Evolutionary conservation across 2,888 invertebrate species (phyloP), one percentile per base, ranked within the genome.

Genomic region (Troides aeacus): DNA sequence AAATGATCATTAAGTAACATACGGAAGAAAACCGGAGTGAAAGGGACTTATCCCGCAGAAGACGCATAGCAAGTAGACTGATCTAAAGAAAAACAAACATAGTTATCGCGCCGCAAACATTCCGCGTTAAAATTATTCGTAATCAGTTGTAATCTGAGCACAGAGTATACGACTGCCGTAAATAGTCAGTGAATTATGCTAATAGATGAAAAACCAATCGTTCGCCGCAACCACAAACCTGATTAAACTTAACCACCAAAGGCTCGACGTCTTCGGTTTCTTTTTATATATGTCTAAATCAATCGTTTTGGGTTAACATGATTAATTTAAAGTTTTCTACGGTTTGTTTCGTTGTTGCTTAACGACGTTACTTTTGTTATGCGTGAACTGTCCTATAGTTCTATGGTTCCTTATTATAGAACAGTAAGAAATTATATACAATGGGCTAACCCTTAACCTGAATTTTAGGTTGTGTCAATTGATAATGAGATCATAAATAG

Each of bases 221-320:
- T 64, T 68, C 17, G 36, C 4, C 24, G 8, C 58, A 36, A 30
- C 30, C 56, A 62, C 30, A 69, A 65, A 58, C 24, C 58, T 66
- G 66, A 70, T 70, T 66, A 66, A 66, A 65, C 39, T 57, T 62
- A 50, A 69, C 58, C 69, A 18, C 62, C 21, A 63, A 59, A 50
- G 58, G 23, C 23, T 57, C 57, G 46, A n/a, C 46, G 36, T 57
- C 39, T 39, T 50, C 63, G 53, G 23, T 66, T n/a, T 30, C 23
- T 53, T 70, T 70, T 70, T 70, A 70, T 63, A 53, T 39, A 59
- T 30, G 66, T 63, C 70, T 70, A 70, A 70, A 70, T 70, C 70
- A 70, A 53, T 66, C 58, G 42, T 58, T 59, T 66, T 62, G 62
- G 58, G 58, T 61, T 59, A 66, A 66, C 63, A 63, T 70, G 66